These are phyloP conservation scores for Gasterosteus nipponicus DNA, from an alignment of 2,113 vertebrate species.

Conservation along the genomic window DNA sequence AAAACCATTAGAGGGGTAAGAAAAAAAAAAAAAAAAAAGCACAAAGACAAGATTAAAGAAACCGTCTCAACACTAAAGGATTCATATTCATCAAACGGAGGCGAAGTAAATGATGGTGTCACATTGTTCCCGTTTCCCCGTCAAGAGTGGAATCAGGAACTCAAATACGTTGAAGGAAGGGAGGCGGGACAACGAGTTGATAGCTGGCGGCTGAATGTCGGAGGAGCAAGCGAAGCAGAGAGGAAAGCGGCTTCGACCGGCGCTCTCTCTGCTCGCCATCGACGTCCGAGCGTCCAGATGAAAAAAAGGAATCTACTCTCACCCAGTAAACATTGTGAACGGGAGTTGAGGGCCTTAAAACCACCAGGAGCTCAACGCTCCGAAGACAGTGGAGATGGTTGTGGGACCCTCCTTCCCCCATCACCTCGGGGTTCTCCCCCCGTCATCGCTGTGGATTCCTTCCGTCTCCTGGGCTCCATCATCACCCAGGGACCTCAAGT, in stretches of 20 bases:
- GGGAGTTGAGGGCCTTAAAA: neutral
- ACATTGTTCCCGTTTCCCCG: slow-evolving; percentile 8
- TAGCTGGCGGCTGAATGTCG: slow-evolving; percentile 26
- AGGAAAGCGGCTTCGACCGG: neutral
- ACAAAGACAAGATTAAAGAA: slow-evolving; percentile 10
- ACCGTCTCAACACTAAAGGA: neutral
- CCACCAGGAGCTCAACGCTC: no score
- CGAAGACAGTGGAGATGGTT: no score
- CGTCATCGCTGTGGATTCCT: no score
- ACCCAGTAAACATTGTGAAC: neutral
- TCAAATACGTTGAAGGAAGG: slow-evolving; percentile 12
- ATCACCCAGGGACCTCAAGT: no score
- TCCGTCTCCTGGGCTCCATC: no score
- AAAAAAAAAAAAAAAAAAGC: neutral
- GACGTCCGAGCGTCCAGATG: neutral
- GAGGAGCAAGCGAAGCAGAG: neutral
- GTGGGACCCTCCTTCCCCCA: no score
- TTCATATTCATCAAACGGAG: neutral
- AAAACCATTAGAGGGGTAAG: neutral
- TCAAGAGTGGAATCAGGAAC: slow-evolving; percentile 13
- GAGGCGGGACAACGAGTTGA: slow-evolving; percentile 9
- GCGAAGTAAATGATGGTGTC: slow-evolving; percentile 4
- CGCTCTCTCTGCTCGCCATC: neutral
- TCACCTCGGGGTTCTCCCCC: no score
- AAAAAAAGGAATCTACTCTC: neutral